These are phyloP conservation scores for Drosophila kurseongensis DNA, from an alignment of 1,140 invertebrate species.

Conservation along the genomic window DNA sequence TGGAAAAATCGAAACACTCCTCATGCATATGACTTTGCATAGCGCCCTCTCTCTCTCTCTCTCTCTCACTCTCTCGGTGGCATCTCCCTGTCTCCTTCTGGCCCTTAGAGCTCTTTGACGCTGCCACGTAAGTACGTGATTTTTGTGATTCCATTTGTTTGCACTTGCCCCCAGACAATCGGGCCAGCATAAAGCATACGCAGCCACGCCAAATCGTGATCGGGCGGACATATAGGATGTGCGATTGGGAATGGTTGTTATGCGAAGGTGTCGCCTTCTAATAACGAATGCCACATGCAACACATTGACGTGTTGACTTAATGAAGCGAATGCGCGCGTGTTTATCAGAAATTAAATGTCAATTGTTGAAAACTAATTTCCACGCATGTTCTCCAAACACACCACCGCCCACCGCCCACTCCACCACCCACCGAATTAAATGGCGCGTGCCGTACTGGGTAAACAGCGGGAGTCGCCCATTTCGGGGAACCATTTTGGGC, in stretches of 20 bases:
- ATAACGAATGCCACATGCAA: conserved; percentile 75
- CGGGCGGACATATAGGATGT: conserved; percentile 1
- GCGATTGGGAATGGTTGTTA: conserved; percentile 20
- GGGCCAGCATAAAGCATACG: conserved; percentile 45
- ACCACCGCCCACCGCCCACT: neutral
- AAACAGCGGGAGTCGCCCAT: conserved; percentile 28
- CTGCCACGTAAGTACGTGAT: conserved; percentile 66
- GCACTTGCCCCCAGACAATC: conserved; percentile 51
- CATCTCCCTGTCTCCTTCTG: conserved; percentile 1
- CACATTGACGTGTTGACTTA: conserved; percentile 77
- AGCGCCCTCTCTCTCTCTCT: conserved; percentile 5
- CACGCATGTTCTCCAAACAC: conserved; percentile 25
- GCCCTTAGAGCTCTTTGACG: conserved; percentile 3
- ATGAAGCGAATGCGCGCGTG: conserved; percentile 76
- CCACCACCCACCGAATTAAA: conserved; percentile 37
- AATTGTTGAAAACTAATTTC: conserved; percentile 82
- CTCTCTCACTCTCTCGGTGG: neutral
- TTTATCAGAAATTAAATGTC: conserved; percentile 84
- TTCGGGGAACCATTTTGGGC: conserved; percentile 6
- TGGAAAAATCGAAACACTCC: conserved; percentile 65
- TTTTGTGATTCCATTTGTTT: conserved; percentile 74
- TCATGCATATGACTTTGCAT: conserved; percentile 38
- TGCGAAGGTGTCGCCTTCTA: conserved; percentile 51
- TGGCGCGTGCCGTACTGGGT: conserved; percentile 63
- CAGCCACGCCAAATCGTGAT: conserved; percentile 29